These are phyloP conservation scores for Nothoprocta pentlandii DNA, from an alignment of 2,113 vertebrate genomes.

Conservation along the genomic window DNA sequence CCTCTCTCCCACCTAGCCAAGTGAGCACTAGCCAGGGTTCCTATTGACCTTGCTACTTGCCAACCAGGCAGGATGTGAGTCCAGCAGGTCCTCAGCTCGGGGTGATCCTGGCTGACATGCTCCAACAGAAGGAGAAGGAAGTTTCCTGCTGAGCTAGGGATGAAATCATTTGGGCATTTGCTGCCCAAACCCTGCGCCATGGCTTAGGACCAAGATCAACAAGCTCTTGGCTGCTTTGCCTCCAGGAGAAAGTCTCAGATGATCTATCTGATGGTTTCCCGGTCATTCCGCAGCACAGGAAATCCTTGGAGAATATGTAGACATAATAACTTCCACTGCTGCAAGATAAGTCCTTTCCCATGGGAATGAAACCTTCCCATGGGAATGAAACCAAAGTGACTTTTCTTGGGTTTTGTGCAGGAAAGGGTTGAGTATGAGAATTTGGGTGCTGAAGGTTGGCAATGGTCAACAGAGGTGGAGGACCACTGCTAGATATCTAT, in stretches of 20 bases:
- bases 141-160: not conserved
- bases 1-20: too few species aligned
- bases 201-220: not conserved
- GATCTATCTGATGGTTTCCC: accelerated
- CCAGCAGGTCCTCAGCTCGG: not conserved
- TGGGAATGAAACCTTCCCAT: not conserved
- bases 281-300: not conserved
- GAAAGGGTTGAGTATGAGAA: accelerated
- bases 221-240: not conserved
- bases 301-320: not conserved
- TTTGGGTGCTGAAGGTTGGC: not conserved
- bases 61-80: not conserved
- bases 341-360: not conserved
- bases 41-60: not conserved
- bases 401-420: accelerated
- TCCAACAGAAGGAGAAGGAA: accelerated
- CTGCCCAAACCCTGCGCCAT: not conserved
- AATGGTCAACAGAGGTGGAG: accelerated
- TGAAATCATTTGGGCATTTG: not conserved
- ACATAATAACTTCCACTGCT: not conserved
- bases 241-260: accelerated
- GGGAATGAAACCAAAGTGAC: not conserved
- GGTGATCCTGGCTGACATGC: not conserved
- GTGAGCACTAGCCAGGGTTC: too few species aligned
- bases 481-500: not conserved